Conservation (phyloP, 2,797 vertebrate genomes). For the Eidolon dupreanum region DNA sequence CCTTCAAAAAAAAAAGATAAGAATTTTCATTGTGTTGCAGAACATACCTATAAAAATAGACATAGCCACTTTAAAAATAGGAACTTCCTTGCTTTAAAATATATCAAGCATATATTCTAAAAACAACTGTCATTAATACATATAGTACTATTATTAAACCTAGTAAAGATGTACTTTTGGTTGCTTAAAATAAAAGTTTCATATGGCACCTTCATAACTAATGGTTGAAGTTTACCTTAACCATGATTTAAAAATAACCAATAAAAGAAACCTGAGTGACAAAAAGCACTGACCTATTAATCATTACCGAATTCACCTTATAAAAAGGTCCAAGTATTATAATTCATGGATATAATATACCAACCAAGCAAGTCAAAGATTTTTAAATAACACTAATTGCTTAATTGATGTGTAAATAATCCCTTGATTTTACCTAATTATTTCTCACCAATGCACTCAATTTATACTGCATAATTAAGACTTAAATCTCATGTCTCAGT, state of each 20-base stretch:
- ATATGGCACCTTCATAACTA: background rate
- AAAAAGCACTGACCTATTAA: background rate
- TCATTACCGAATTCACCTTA: constrained; percentile 12
- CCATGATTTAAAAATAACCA: constrained; percentile 26
- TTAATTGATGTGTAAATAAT: constrained; percentile 12
- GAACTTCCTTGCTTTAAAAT: constrained; percentile 37
- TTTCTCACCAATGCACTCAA: constrained; percentile 7
- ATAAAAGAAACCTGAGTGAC: background rate
- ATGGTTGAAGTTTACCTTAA: background rate
- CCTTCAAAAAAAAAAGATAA: constrained; percentile 86
- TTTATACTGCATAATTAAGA: background rate
- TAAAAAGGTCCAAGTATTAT: background rate
- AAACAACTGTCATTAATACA: background rate
- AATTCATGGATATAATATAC: background rate
- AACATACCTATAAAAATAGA: background rate
- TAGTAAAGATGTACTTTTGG: background rate
- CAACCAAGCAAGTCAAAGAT: background rate
- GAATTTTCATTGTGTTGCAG: constrained; percentile 41
- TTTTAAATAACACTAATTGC: background rate
- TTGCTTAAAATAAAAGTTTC: background rate
- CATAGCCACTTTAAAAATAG: constrained; percentile 32
- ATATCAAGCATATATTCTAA: background rate
- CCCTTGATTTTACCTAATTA: background rate
- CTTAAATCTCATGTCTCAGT: background rate
- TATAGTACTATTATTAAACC: background rate